Evolutionary conservation across 2,797 vertebrate genomes (phyloP).

Genomic region (Myotis planiceps): DNA sequence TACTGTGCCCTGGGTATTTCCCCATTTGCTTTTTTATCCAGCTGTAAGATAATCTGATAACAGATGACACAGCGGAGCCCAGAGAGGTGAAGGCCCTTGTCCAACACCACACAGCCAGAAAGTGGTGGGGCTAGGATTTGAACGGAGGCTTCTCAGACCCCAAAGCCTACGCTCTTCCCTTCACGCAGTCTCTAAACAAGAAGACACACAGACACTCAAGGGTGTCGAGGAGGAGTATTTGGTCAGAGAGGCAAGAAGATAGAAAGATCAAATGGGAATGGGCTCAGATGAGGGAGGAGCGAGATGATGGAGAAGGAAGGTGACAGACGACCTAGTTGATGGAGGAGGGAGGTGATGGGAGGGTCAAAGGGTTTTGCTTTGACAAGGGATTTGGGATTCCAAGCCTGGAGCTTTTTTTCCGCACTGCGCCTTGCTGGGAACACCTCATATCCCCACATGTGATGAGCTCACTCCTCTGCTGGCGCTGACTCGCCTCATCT

Average conservation of each 20-base stretch:
- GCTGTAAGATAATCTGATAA: not conserved
- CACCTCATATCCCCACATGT: constrained; percentile 50
- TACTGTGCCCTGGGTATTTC: not conserved
- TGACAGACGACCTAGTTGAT: not conserved
- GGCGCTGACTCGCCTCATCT: constrained; percentile 58
- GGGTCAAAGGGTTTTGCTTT: constrained; percentile 16
- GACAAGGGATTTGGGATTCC: constrained; percentile 17
- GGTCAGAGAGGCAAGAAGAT: not conserved
- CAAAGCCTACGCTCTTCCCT: not conserved
- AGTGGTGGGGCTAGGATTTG: not conserved
- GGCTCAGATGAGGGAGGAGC: not conserved
- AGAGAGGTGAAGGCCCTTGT: not conserved
- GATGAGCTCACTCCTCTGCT: constrained; percentile 84
- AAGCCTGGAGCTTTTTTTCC: constrained; percentile 20
- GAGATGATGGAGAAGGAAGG: not conserved
- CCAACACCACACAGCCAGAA: not conserved
- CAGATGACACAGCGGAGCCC: not conserved
- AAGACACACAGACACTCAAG: not conserved
- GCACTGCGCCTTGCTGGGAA: constrained; percentile 71
- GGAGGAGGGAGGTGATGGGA: not conserved
- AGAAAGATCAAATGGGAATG: not conserved
- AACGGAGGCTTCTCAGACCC: not conserved
- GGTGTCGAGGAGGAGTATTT: not conserved
- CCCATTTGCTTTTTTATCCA: not conserved
- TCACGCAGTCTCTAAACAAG: not conserved